Evolutionary conservation across 2,888 invertebrate species (phyloP).

Genomic region (Drosophila putrida): DNA sequence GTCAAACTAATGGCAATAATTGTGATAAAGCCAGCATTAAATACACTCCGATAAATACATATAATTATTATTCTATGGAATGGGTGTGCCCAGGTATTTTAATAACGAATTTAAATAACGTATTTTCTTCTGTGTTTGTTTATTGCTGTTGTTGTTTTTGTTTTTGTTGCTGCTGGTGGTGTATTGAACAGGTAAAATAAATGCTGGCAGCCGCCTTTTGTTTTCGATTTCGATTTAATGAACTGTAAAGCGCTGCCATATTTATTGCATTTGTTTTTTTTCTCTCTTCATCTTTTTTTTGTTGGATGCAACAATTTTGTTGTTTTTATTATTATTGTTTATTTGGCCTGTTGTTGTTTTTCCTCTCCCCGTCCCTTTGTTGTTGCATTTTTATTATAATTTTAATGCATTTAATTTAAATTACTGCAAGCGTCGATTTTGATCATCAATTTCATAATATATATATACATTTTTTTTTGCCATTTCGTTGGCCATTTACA

Average conservation of each 20-base stretch:
- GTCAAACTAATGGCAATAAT: conserved; percentile 77
- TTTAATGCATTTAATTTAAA: conserved; percentile 78
- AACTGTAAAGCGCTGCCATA: conserved; percentile 78
- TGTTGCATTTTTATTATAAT: conserved; percentile 56
- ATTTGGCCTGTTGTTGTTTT: conserved; percentile 45
- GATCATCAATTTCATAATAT: conserved; percentile 58
- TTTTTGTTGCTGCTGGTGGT: conserved; percentile 18
- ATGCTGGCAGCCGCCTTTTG: conserved; percentile 70
- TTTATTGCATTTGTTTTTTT: conserved; percentile 64
- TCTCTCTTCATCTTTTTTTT: conserved; percentile 10
- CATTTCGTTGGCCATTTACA: conserved; percentile 58
- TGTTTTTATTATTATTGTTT: conserved; percentile 63
- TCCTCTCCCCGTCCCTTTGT: conserved; percentile 14
- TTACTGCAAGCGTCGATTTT: conserved; percentile 69
- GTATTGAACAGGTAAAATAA: conserved; percentile 61
- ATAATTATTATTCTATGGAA: conserved; percentile 1
- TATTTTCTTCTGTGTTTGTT: conserved; percentile 43
- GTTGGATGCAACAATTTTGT: conserved; percentile 35
- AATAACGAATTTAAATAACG: conserved; percentile 50
- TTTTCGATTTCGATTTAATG: conserved; percentile 73
- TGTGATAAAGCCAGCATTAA: conserved; percentile 79
- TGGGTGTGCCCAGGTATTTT: conserved; percentile 31
- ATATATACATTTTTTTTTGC: conserved; percentile 31
- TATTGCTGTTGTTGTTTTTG: conserved; percentile 11
- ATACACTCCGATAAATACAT: conserved; percentile 31